Base-by-base conservation (phyloP, 1,140 invertebrate species). In the Zelostemma sp. region DNA sequence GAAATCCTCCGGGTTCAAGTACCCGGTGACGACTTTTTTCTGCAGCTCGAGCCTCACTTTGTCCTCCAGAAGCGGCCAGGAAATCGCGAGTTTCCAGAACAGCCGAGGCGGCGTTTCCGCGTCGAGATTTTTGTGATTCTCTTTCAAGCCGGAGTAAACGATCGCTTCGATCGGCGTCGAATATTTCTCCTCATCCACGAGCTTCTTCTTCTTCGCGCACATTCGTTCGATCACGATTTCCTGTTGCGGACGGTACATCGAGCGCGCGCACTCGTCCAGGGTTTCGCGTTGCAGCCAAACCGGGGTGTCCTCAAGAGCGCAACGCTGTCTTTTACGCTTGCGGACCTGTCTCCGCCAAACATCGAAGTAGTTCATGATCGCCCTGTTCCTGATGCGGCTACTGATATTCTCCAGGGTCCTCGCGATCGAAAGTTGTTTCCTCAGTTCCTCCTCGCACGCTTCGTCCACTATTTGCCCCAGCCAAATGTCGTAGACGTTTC, bases 1-100 rank as follows among this genome's bases (percentile, higher is more conserved):
- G 14, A 54, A 67, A 48, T 84, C 63, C 0, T 74, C 43, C 1
- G 76, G 67, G 35, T 61, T 74, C 0, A 85, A 46, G 43, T 85
- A 86, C 12, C 76, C 49, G 21, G 72, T 78, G 35, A 84, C 74
- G 18, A 79, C 54, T 28, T 77, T 77, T 38, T 79, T 77, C 19
- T 82, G 67, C 12, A 76, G 68, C 80, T 79, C 81, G 0, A 80
- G 45, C 1, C 77, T 31, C 1, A 73, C 35, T 25, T 66, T 68
- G 11, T 77, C 74, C 3, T 69, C 59, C 11, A 82, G 56, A 51
- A 85, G 77, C 11, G 90, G 88, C 51, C 89, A 84, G 0, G 89
- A 88, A 12, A 92, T 72, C n/a, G 88, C 78, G 16, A 91, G 68
- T 81, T 93, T 93, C 90, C 90, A 93, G 76, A 88, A 92, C 46